Base-by-base conservation (phyloP, 1,140 invertebrate species). In the Apis dorsata region DNA sequence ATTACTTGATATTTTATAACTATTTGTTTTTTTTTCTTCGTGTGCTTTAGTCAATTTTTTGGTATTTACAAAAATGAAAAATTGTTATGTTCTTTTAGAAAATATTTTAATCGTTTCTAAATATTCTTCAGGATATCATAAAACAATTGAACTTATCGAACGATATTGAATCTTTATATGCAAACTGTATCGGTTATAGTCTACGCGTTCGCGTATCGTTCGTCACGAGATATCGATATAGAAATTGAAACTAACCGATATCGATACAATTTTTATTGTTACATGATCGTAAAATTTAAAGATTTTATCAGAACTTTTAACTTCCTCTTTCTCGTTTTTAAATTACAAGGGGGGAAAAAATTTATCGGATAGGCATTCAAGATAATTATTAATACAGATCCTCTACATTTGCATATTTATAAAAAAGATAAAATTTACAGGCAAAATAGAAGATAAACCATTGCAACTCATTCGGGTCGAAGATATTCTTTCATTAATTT, bases 241-340 rank as follows among this genome's bases (percentile, higher is more conserved):
- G 51, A 73, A 63, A 80, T 73, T 51, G 69, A 44, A 73, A 72
- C 69, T 44, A 72, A 55, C 78, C n/a, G 72, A 62, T 69, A 77
- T 59, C 51, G 53, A 81, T 68, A 69, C 80, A 77, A 77, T 81
- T 81, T 34, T 81, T 28, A 76, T 49, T 15, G 79, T 68, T 68
- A 68, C 62, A 65, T 3, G 70, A 53, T 10, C 70, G 7, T 62
- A 60, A 60, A 53, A 28, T 76, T 51, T 28, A 51, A 59, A 76
- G 17, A 28, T 69, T 28, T 11, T 49, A 53, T 65, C 28, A 15
- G 28, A 7, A 0, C 21, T 24, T 44, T 44, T 65, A n/a, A 11
- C 53, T 44, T 55, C 2, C 5, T 55, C 2, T 2, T 11, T n/a
- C 21, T 55, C 24, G 62, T 63, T 71, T 28, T 15, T 63, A 55